Conservation (phyloP, 2,797 vertebrate species). For the Leuciscus waleckii region DNA sequence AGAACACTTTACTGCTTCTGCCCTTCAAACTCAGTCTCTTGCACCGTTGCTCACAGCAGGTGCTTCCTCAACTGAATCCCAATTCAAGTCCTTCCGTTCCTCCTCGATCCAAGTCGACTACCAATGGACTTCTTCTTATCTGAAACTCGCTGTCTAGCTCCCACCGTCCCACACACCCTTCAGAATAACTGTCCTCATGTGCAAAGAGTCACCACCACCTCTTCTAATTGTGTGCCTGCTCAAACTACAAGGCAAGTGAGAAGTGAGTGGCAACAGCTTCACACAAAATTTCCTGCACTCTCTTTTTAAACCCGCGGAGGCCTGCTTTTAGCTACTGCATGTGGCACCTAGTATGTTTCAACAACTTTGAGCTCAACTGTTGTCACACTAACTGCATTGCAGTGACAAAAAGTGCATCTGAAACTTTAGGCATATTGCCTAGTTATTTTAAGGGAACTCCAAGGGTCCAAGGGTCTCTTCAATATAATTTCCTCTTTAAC, state of each 20-base stretch:
- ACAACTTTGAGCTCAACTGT: background rate
- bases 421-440: background rate
- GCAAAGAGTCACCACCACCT: conserved; percentile 18
- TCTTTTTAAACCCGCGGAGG: conserved; percentile 6
- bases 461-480: background rate
- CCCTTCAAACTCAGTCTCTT: conserved; percentile 44
- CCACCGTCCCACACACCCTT: conserved; percentile 14
- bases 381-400: conserved; percentile 1
- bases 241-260: conserved; percentile 5
- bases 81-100: conserved; percentile 19
- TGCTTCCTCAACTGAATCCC: conserved; percentile 23
- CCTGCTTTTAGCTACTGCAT: conserved; percentile 26
- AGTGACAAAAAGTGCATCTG: conserved; percentile 1
- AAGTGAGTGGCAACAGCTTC: conserved; percentile 17
- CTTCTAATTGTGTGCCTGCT: conserved; percentile 36
- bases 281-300: background rate
- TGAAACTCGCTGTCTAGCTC: conserved; percentile 32
- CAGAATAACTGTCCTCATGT: conserved; percentile 25
- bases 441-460: background rate
- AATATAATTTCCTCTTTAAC: background rate
- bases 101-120: conserved; percentile 35
- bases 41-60: conserved; percentile 22
- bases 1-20: conserved; percentile 41
- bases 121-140: conserved; percentile 38
- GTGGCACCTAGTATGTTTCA: conserved; percentile 35